Evolutionary conservation across 2,113 vertebrate species (phyloP).

Genomic region (Mesocricetus auratus): DNA sequence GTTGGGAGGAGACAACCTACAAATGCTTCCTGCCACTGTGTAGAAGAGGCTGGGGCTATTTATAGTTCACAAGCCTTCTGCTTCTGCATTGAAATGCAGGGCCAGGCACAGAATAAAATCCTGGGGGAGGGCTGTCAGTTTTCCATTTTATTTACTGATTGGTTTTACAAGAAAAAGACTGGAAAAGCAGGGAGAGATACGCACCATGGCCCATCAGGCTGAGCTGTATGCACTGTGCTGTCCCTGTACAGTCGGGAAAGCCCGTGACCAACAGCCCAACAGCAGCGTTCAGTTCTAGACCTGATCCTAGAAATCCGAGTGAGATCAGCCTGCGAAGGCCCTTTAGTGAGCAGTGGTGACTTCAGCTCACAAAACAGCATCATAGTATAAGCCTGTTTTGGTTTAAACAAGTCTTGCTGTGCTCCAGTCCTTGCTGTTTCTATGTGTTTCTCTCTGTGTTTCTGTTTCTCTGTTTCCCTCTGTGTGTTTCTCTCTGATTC

Average conservation of each 20-base stretch:
- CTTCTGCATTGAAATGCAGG: constrained; percentile 81
- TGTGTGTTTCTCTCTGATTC: not conserved
- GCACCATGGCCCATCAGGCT: not conserved
- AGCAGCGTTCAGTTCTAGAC: not conserved
- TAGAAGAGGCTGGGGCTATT: constrained; percentile 78
- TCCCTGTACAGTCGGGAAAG: not conserved
- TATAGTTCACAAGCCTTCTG: constrained; percentile 81
- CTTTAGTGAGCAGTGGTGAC: constrained; percentile 54
- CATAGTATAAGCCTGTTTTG: not conserved
- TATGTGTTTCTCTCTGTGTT: not conserved
- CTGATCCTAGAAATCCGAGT: constrained; percentile 43
- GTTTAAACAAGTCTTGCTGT: not conserved
- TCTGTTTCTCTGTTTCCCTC: not conserved
- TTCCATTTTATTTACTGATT: constrained; percentile 46
- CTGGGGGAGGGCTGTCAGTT: constrained; percentile 71
- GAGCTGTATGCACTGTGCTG: not conserved
- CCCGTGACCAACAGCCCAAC: not conserved
- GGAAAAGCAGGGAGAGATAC: constrained; percentile 26
- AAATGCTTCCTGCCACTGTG: constrained; percentile 66
- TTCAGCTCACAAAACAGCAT: constrained; percentile 59
- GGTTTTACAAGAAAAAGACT: constrained; percentile 32
- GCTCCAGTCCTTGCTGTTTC: too few species aligned
- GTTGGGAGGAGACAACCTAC: constrained; percentile 81
- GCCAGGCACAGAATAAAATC: constrained; percentile 76
- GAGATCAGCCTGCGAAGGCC: constrained; percentile 57